Conservation (phyloP, 2,797 vertebrate genomes). For the Sebastes oblongus region DNA sequence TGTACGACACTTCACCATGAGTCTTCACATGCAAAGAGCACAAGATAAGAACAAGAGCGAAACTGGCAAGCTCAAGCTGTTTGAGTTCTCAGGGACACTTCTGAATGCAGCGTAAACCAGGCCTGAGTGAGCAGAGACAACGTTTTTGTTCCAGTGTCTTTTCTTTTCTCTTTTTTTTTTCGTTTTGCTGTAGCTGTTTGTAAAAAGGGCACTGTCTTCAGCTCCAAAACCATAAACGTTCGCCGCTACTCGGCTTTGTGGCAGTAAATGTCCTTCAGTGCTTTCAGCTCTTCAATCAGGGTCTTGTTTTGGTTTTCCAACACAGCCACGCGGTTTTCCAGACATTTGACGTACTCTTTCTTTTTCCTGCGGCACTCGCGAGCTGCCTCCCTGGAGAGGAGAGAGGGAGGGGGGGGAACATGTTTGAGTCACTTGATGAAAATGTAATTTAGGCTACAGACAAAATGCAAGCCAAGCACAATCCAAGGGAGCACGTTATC, state of each 20-base stretch:
- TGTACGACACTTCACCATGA: constrained; percentile 46
- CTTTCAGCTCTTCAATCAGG: constrained; percentile 98
- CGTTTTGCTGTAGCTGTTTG: constrained; percentile 60
- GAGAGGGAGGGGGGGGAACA: too few relatives aligned
- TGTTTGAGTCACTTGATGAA: neutral
- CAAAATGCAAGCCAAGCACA: neutral
- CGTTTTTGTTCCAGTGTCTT: constrained; percentile 83
- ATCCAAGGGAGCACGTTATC: neutral
- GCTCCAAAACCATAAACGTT: constrained; percentile 39
- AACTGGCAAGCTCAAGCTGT: constrained; percentile 52
- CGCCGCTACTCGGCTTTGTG: constrained; percentile 92
- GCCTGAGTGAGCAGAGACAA: constrained; percentile 67
- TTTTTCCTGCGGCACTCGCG: constrained; percentile 98
- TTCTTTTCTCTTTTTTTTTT: constrained; percentile 2
- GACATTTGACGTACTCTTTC: constrained; percentile 98
- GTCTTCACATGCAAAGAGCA: constrained; percentile 65
- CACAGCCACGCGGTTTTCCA: constrained; percentile 97
- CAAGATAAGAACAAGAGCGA: constrained; percentile 54
- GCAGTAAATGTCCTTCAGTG: constrained; percentile 98
- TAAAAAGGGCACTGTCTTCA: constrained; percentile 75
- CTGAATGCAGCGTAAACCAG: constrained; percentile 55
- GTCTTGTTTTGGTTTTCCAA: constrained; percentile 99
- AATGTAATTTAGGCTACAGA: neutral
- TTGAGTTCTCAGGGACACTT: constrained; percentile 25
- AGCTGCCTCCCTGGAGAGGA: constrained; percentile 90